Percentiles rank a stretch among this genome's conserved stretches.
phyloP scores from a whole-genome alignment of 2,113 vertebrate species.

The Plecotus auritus region DNA sequence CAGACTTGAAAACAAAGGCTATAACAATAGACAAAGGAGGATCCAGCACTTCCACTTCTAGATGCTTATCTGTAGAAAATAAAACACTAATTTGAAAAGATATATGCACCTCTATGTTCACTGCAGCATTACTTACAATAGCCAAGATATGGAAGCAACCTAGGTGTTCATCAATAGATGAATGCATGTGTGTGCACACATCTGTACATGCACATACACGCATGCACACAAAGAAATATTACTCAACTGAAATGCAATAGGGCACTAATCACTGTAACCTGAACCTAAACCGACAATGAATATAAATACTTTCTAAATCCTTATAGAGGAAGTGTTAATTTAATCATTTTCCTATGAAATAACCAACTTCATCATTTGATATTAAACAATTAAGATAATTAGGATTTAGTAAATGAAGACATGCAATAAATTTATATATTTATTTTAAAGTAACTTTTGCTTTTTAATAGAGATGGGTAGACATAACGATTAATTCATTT shows the following conservation, averaged over 20 bases:
- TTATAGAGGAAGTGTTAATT: neutral
- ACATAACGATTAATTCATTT: neutral
- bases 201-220: too few relatives aligned
- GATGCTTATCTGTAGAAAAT: too few relatives aligned
- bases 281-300: neutral
- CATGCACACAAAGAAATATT: too few relatives aligned
- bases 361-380: neutral
- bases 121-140: too few relatives aligned
- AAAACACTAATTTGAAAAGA: too few relatives aligned
- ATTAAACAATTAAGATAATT: neutral
- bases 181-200: too few relatives aligned
- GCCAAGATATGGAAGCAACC: too few relatives aligned
- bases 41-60: too few relatives aligned
- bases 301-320: neutral
- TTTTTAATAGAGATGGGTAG: neutral
- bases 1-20: too few relatives aligned
- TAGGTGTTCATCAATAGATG: too few relatives aligned
- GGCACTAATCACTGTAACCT: neutral
- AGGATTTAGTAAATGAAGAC: neutral
- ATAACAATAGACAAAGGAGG: too few relatives aligned
- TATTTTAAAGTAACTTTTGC: neutral
- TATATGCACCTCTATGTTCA: too few relatives aligned
- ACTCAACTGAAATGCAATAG: neutral
- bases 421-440: neutral
- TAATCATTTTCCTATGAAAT: neutral